These are phyloP conservation scores for Bujurquina vittata DNA, from an alignment of 2,113 vertebrate species.

Conservation along the genomic window DNA sequence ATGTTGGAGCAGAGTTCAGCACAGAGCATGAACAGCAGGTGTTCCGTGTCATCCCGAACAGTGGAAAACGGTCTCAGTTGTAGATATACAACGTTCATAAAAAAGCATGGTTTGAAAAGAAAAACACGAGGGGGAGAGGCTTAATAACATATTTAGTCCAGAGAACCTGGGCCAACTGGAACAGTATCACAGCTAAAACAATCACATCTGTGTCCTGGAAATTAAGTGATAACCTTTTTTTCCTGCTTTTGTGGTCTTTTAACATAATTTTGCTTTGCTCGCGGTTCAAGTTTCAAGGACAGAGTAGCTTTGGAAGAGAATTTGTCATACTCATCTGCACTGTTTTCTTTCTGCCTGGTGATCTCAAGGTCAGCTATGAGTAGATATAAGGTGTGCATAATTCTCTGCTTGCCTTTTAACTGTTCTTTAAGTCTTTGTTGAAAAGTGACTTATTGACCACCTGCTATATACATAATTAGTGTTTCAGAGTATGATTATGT, in stretches of 20 bases:
- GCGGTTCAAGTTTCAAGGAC: constrained; percentile 31
- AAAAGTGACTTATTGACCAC: constrained; percentile 21
- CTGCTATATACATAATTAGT: constrained; percentile 6
- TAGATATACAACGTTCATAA: constrained; percentile 65
- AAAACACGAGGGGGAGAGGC: constrained; percentile 62
- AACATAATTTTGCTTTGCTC: constrained; percentile 38
- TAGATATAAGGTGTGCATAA: constrained; percentile 7
- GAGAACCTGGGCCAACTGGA: constrained; percentile 63
- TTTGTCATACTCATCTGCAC: constrained; percentile 2
- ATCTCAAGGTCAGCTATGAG: constrained; percentile 14
- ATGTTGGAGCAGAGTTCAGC: constrained; percentile 57
- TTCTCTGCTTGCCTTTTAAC: neutral
- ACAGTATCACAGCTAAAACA: constrained; percentile 61
- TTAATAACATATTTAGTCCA: constrained; percentile 60
- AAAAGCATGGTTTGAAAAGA: constrained; percentile 63
- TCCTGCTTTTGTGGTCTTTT: constrained; percentile 38
- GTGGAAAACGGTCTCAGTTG: constrained; percentile 65
- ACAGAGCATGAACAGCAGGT: constrained; percentile 63
- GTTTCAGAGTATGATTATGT: neutral
- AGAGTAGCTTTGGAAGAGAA: neutral
- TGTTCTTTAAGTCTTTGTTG: neutral
- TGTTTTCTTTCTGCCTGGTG: neutral
- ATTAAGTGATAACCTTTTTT: constrained; percentile 65
- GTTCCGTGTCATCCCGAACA: constrained; percentile 66
- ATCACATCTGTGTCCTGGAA: constrained; percentile 69